Evolutionary conservation across 2,888 invertebrate species (phyloP), one percentile per base, ranked within the genome.

Genomic region (Netelia inedita): DNA sequence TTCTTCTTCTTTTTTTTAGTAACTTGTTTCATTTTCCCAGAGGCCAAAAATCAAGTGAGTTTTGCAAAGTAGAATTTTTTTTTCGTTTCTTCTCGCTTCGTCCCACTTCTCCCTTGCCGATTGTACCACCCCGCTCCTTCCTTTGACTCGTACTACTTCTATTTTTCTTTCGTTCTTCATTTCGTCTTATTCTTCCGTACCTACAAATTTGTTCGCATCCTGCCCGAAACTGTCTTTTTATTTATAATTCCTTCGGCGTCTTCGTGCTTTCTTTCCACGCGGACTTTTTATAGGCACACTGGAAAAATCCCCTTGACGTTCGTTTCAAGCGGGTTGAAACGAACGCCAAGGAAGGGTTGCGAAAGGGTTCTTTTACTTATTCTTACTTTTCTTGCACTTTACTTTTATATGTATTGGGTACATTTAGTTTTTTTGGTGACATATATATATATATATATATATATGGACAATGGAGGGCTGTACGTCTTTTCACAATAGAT

Each of bases 401-500:
- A 28, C 23, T 11, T 61, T 8, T 23, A 61, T 61, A 5, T 59
- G n/a, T 57, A 23, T 23, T 8, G 21, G 3, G 9, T 23, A 28
- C 14, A 28, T 3, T 11, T 61, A 8, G 28, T 23, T 23, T 5
- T 21, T 61, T 11, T 57, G 16, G 8, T 11, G 14, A 43, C 3
- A 0, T 61, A 3, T 19, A 59, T n/a, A 21, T 65, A 28, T n/a
- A n/a, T 11, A n/a, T 59, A n/a, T 19, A n/a, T 19, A 21, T 63
- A 41, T 59, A 59, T 23, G 43, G 43, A 74, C 69, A 74, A 69
- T 69, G 63, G 43, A 19, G 10, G 14, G 53, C 59, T 59, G 65
- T 57, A 66, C 50, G 66, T 78, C 73, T 73, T 73, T 72, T 78
- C 72, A 61, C 73, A 68, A 73, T 82, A 73, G 66, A 72, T 53